Percentiles rank a stretch among this genome's conserved stretches.
Evolutionary conservation across 2,797 vertebrate species (phyloP).

Genomic region (Masticophis lateralis): DNA sequence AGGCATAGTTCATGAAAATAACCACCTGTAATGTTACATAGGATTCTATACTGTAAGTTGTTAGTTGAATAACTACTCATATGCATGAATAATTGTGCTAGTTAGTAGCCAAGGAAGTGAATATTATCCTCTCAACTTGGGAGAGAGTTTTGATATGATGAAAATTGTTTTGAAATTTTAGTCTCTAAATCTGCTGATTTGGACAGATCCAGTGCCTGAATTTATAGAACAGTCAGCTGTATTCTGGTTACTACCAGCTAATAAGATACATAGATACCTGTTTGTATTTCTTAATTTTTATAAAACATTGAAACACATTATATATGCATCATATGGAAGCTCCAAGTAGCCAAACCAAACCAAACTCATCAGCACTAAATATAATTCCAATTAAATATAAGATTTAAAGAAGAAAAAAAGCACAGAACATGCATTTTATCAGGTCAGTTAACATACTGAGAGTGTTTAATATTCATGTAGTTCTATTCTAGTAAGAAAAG

Average conservation of each 20-base stretch:
- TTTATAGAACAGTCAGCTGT: neutral
- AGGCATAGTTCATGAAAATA: neutral
- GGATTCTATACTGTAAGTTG: neutral
- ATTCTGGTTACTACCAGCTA: neutral
- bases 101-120: neutral
- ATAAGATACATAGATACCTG: neutral
- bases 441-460: neutral
- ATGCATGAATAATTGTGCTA: neutral
- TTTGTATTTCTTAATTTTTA: neutral
- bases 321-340: neutral
- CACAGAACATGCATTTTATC: neutral
- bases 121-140: neutral
- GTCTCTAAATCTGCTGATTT: neutral
- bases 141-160: neutral
- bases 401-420: neutral
- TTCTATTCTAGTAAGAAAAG: neutral
- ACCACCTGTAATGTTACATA: neutral
- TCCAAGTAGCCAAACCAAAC: neutral
- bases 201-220: neutral
- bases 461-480: neutral
- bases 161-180: neutral
- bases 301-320: neutral
- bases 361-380: neutral
- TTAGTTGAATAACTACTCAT: neutral
- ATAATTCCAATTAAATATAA: neutral